Conservation (phyloP, 2,888 invertebrate species). For the Margaritifera margaritifera region DNA sequence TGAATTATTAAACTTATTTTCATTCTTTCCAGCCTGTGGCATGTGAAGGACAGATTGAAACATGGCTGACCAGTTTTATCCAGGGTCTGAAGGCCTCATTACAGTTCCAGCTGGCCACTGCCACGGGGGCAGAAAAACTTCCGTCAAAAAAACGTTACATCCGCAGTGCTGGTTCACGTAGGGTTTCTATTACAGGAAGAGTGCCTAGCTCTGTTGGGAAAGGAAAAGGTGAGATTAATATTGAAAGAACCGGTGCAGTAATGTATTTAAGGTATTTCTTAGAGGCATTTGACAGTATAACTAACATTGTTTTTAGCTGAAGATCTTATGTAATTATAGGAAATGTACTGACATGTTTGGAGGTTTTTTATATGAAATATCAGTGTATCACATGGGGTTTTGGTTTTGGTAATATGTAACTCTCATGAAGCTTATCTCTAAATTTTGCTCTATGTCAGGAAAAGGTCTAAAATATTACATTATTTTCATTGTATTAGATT, state of each 20-base stretch:
- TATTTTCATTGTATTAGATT: no score
- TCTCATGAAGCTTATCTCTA: no score
- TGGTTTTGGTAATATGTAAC: no score
- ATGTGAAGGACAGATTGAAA: conserved; percentile 69
- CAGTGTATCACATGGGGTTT: no score
- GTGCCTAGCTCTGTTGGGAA: conserved; percentile 44
- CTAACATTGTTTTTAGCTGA: no score
- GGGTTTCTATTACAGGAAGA: conserved; percentile 44
- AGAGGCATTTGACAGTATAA: no score
- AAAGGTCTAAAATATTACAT: no score
- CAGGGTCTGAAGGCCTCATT: conserved; percentile 59
- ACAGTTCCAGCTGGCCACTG: conserved; percentile 62
- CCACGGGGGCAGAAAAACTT: conserved; percentile 56
- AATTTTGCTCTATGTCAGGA: no score
- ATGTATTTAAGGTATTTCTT: neutral
- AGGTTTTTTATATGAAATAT: no score
- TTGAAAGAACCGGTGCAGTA: neutral
- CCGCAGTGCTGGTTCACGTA: conserved; percentile 61
- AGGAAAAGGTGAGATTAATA: conserved; percentile 6
- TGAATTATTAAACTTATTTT: neutral
- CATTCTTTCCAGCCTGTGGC: conserved; percentile 55
- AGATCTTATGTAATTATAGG: no score
- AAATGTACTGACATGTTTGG: no score
- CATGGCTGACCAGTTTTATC: conserved; percentile 62
- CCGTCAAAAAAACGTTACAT: conserved; percentile 42